Evolutionary conservation across 2,113 vertebrate genomes (phyloP).

Genomic region (Excalfactoria chinensis): DNA sequence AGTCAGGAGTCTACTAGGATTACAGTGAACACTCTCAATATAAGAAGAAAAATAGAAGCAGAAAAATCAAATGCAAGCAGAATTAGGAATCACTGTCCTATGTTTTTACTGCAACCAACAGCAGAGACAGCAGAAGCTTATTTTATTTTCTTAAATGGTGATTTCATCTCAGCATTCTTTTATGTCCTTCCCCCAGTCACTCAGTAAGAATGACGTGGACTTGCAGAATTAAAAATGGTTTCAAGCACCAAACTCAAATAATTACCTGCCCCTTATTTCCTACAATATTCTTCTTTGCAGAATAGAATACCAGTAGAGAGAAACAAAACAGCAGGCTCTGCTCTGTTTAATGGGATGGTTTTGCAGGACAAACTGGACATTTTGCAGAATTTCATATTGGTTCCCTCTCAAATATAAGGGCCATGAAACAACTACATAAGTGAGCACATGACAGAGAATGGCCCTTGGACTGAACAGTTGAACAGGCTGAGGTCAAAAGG

Average conservation of each 20-base stretch:
- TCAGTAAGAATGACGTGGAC: neutral
- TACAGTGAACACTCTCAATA: neutral
- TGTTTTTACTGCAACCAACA: neutral
- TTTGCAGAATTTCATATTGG: neutral
- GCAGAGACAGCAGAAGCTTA: neutral
- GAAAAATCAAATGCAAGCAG: neutral
- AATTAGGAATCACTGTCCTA: neutral
- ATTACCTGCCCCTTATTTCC: neutral
- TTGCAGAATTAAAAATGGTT: neutral
- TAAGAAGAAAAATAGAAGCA: accelerated
- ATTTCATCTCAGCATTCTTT: neutral
- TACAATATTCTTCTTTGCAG: neutral
- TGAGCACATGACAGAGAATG: accelerated
- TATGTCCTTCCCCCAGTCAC: neutral
- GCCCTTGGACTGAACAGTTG: accelerated
- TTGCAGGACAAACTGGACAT: neutral
- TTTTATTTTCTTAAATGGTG: no score
- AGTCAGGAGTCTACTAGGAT: neutral
- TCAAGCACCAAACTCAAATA: neutral
- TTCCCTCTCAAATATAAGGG: neutral
- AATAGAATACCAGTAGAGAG: accelerated
- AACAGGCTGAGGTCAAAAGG: neutral
- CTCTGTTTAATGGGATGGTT: neutral
- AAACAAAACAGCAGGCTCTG: neutral
- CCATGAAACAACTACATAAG: neutral